These are phyloP conservation scores for Falcunculus frontatus DNA, from an alignment of 2,113 vertebrate species.

Conservation along the genomic window DNA sequence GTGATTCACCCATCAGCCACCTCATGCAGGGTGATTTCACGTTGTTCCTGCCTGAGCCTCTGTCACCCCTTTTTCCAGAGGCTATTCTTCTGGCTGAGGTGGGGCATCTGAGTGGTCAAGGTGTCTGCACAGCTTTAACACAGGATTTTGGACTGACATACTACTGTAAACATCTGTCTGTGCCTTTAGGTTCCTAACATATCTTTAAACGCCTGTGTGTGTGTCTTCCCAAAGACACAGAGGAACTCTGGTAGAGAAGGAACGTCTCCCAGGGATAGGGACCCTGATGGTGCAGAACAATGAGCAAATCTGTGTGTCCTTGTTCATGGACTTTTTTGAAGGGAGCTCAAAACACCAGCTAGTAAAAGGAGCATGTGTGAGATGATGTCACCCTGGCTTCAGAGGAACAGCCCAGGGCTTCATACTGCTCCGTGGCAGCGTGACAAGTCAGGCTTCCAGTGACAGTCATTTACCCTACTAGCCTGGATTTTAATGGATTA, in stretches of 20 bases:
- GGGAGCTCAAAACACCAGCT: not conserved
- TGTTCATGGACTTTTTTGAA: not conserved
- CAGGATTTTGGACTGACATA: not conserved
- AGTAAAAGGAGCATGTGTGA: constrained; percentile 18
- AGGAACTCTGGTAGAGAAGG: not conserved
- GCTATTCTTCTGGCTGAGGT: not conserved
- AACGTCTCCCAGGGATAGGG: not conserved
- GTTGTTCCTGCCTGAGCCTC: not conserved
- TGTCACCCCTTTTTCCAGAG: not conserved
- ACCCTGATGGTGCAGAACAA: not conserved
- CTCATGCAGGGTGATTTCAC: not conserved
- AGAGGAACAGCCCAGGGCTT: not conserved
- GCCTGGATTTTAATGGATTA: not conserved
- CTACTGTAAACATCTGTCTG: not conserved
- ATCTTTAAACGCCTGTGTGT: not conserved
- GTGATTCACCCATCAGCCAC: not conserved
- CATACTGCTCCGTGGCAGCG: not conserved
- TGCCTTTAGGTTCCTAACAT: not conserved
- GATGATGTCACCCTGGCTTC: not conserved
- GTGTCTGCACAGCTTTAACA: not conserved
- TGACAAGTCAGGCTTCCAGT: constrained; percentile 1
- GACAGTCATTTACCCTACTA: not conserved
- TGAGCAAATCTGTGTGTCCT: not conserved
- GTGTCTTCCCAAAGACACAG: not conserved
- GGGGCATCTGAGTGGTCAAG: not conserved